Evolutionary conservation across 2,113 vertebrate genomes (phyloP).

Genomic region (Thryonomys swinderianus): DNA sequence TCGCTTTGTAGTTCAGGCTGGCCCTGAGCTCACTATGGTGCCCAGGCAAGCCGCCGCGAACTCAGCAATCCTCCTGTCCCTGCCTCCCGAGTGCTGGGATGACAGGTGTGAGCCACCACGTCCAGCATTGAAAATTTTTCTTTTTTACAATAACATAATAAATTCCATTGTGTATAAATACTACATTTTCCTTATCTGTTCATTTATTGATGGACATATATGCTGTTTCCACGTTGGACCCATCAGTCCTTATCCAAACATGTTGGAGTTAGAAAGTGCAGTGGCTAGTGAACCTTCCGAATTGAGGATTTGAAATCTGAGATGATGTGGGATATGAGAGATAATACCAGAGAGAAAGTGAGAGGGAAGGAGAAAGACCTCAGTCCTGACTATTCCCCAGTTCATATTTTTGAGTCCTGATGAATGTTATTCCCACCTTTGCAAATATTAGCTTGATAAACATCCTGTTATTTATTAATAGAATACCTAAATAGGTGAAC

Average conservation of each 20-base stretch:
- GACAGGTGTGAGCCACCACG: no score
- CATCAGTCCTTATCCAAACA: not conserved
- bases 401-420: constrained; percentile 41
- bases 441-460: not conserved
- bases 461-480: not conserved
- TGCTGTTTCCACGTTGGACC: no score
- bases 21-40: no score
- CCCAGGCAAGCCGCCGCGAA: no score
- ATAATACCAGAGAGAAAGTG: not conserved
- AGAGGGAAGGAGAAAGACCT: not conserved
- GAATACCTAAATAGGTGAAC: not conserved
- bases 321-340: not conserved
- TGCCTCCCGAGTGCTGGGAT: no score
- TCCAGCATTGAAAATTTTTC: no score
- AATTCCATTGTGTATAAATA: no score
- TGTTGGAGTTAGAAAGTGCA: not conserved
- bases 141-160: no score
- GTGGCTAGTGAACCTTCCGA: constrained; percentile 1
- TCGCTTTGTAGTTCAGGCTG: no score
- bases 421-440: not conserved
- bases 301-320: not conserved
- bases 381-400: not conserved
- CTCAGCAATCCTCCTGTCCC: no score
- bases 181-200: no score
- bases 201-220: no score